Conservation (phyloP, 2,888 invertebrate genomes). For the Drosophila mercatorum region DNA sequence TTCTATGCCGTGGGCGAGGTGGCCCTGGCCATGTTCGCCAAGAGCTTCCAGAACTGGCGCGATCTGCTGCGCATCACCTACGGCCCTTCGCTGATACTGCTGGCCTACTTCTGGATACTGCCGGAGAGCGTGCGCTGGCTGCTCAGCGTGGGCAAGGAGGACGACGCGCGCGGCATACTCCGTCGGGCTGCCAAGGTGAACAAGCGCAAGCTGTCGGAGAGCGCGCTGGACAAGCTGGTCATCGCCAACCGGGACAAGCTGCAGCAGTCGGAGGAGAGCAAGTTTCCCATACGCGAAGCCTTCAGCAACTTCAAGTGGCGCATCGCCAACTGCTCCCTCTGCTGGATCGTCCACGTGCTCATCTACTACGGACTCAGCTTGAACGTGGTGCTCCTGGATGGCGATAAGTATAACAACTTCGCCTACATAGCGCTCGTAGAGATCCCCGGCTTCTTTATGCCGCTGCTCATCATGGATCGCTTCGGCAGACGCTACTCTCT, state of each 20-base stretch:
- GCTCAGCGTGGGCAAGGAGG: conserved; percentile 86
- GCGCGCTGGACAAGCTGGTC: conserved; percentile 84
- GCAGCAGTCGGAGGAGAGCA: conserved; percentile 69
- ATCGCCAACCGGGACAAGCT: conserved; percentile 78
- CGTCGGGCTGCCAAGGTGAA: conserved; percentile 88
- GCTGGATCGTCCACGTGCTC: conserved; percentile 92
- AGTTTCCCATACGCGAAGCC: conserved; percentile 81
- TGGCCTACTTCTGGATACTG: conserved; percentile 88
- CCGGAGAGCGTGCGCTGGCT: conserved; percentile 92
- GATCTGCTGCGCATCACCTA: conserved; percentile 88
- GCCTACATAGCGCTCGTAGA: conserved; percentile 87
- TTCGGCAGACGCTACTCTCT: conserved; percentile 88
- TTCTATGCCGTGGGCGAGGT: conserved; percentile 90
- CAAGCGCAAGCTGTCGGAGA: conserved; percentile 86
- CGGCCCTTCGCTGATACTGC: conserved; percentile 88
- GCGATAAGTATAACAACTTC: conserved; percentile 91
- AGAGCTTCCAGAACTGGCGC: conserved; percentile 89
- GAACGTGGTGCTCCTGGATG: conserved; percentile 90
- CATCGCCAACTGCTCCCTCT: conserved; percentile 88
- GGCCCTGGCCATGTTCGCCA: conserved; percentile 88
- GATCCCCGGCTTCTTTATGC: conserved; percentile 89
- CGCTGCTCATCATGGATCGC: conserved; percentile 87
- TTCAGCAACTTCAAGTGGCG: conserved; percentile 82
- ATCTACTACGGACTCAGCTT: conserved; percentile 93
- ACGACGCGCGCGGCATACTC: conserved; percentile 87